A percentile compares a stretch with the other conserved stretches of the same genome.
phyloP scores from a whole-genome alignment of 2,888 invertebrate genomes.

The Sarcophaga caerulescens region DNA sequence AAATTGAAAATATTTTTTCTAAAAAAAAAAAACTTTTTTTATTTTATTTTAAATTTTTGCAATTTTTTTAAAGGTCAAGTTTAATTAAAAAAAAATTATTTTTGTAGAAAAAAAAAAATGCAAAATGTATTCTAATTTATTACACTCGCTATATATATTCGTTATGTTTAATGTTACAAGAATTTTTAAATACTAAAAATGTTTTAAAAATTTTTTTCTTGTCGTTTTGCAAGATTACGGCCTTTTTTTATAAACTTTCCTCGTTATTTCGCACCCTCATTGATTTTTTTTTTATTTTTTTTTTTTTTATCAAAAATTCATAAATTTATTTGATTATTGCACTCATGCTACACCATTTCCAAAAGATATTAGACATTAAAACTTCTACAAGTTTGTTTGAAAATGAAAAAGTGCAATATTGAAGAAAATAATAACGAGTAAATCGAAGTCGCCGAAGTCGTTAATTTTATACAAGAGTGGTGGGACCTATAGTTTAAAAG shows the following conservation, averaged over 20 bases:
- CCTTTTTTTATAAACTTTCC: too few relatives aligned
- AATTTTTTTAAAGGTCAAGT: slow-evolving; percentile 56
- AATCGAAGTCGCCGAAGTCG: too few relatives aligned
- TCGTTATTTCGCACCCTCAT: too few relatives aligned
- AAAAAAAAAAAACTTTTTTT: slow-evolving; percentile 8
- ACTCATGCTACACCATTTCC: slow-evolving; percentile 1
- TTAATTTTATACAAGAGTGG: too few relatives aligned
- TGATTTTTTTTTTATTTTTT: too few relatives aligned
- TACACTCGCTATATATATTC: neutral
- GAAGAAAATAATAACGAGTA: too few relatives aligned
- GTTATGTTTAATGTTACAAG: slow-evolving; percentile 37
- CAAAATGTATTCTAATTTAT: neutral
- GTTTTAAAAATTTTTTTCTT: slow-evolving; percentile 1
- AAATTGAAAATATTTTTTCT: neutral
- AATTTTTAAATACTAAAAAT: slow-evolving; percentile 44
- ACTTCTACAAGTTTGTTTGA: too few relatives aligned
- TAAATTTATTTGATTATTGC: neutral
- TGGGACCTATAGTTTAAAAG: too few relatives aligned
- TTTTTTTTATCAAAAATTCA: neutral
- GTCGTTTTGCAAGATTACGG: neutral
- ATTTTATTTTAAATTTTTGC: neutral
- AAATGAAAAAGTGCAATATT: too few relatives aligned
- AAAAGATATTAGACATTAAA: too few relatives aligned
- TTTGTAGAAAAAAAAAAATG: neutral
- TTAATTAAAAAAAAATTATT: slow-evolving; percentile 24